Evolutionary conservation across 2,113 vertebrate genomes (phyloP), one percentile per base, ranked within the genome.

Genomic region (Oceanodroma tethys): DNA sequence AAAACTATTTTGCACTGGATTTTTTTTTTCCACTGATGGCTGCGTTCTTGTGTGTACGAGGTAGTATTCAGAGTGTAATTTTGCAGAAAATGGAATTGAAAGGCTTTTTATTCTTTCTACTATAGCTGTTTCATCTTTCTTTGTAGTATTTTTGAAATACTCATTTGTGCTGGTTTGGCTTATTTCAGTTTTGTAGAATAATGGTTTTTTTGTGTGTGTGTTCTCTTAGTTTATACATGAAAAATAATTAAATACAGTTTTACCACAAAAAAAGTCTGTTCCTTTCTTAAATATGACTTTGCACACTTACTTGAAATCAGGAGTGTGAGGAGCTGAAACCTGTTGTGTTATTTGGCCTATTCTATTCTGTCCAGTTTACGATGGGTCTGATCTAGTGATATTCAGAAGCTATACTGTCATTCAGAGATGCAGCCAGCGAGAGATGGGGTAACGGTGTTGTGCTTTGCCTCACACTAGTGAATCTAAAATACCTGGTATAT

Each of bases 181-280:
- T 71, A n/a, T 79, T 91, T 70, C 32, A 67, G 1, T 92, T 89
- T 63, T 17, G 75, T 60, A 58, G 27, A 67, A 65, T 30, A 52
- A 67, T 6, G 3, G 38, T 40, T 48, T 21, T 76, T 11, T 32
- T 47, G 13, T 59, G 81, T 34, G 21, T n/a, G 12, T n/a, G 16
- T 72, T 92, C 27, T 45, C 27, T 43, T 86, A 27, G 91, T 95
- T 95, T 92, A 76, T 91, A 16, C 87, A 38, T 48, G n/a, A 56
- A 81, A 94, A 84, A 58, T 75, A 73, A 94, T 92, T 95, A 96
- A 98, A 98, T 66, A 32, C 27, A 59, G 6, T 89, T 95, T 56
- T 73, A 8, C 53, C 40, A 85, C 38, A n/a, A 48, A 67, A 71
- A 11, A 5, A 19, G 18, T 19, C 19, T 80, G 2, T 48, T 79